These are phyloP conservation scores for Mayetiola destructor DNA, from an alignment of 2,888 invertebrate genomes.

Conservation along the genomic window DNA sequence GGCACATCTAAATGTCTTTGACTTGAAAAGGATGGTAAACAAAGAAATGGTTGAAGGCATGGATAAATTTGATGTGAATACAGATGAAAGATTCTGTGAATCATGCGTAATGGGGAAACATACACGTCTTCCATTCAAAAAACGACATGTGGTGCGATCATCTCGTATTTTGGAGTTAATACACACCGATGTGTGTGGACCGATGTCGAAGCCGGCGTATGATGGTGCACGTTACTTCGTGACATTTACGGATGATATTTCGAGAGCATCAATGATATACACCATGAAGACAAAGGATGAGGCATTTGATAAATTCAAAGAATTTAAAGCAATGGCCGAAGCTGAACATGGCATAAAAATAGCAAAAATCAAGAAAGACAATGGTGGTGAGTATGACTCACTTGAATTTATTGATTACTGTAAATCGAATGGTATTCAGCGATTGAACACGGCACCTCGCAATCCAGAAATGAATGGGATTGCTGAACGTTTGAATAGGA, in stretches of 20 bases:
- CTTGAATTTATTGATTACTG: not conserved
- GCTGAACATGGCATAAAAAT: not conserved
- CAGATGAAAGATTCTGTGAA: slow-evolving; percentile 10
- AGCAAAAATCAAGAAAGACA: not conserved
- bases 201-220: not conserved
- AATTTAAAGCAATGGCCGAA: not conserved
- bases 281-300: slow-evolving; percentile 6
- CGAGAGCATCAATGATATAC: slow-evolving; percentile 5
- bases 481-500: slow-evolving; percentile 15
- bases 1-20: not conserved
- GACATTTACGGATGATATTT: slow-evolving; percentile 5
- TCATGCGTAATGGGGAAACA: slow-evolving; percentile 13
- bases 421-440: not conserved
- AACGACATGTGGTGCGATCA: not conserved
- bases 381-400: slow-evolving; percentile 1
- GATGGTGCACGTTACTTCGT: slow-evolving; percentile 5
- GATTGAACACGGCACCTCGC: slow-evolving; percentile 2
- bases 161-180: slow-evolving; percentile 5
- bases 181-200: slow-evolving; percentile 8
- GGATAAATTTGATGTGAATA: not conserved
- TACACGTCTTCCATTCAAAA: slow-evolving; percentile 2
- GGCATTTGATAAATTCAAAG: slow-evolving; percentile 9
- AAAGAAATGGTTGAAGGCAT: slow-evolving; percentile 1
- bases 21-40: not conserved
- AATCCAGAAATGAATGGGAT: slow-evolving; percentile 1